Percentiles rank a stretch among this genome's conserved stretches.
phyloP scores from a whole-genome alignment of 2,113 vertebrate genomes.

The Rhinoderma darwinii region DNA sequence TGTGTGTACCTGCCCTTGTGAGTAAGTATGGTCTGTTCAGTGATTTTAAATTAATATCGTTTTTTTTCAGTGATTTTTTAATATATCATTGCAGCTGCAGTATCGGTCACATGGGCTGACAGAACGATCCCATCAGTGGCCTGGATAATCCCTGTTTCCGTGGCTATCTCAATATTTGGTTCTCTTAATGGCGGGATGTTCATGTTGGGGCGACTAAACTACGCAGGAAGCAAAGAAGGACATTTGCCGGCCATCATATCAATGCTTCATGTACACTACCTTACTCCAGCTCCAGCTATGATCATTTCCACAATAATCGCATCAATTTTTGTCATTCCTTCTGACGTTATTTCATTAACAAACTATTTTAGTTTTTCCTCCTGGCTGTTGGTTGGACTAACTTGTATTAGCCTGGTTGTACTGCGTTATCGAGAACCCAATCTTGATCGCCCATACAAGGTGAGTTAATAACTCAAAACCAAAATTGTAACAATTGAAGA shows the following conservation, averaged over 20 bases:
- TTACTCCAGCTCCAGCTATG: conserved; percentile 71
- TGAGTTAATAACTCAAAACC: conserved; percentile 58
- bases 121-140: conserved; percentile 71
- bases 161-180: conserved; percentile 74
- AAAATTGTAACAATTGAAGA: not conserved
- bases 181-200: conserved; percentile 73
- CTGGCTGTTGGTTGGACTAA: conserved; percentile 71
- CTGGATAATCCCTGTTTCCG: conserved; percentile 71
- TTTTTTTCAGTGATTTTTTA: no score
- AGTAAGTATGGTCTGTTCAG: no score
- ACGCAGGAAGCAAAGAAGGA: conserved; percentile 71
- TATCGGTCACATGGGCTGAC: conserved; percentile 74
- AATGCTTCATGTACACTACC: conserved; percentile 69
- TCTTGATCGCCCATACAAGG: conserved; percentile 72
- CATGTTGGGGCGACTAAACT: conserved; percentile 68
- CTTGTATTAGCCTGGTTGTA: conserved; percentile 69
- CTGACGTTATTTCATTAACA: conserved; percentile 71
- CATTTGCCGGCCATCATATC: conserved; percentile 73
- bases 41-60: no score
- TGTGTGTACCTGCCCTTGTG: no score
- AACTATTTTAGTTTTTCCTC: conserved; percentile 71
- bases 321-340: conserved; percentile 72
- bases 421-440: conserved; percentile 72
- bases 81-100: conserved; percentile 70
- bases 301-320: conserved; percentile 71